Conservation (phyloP, 2,797 vertebrate species). For the Huso huso region DNA sequence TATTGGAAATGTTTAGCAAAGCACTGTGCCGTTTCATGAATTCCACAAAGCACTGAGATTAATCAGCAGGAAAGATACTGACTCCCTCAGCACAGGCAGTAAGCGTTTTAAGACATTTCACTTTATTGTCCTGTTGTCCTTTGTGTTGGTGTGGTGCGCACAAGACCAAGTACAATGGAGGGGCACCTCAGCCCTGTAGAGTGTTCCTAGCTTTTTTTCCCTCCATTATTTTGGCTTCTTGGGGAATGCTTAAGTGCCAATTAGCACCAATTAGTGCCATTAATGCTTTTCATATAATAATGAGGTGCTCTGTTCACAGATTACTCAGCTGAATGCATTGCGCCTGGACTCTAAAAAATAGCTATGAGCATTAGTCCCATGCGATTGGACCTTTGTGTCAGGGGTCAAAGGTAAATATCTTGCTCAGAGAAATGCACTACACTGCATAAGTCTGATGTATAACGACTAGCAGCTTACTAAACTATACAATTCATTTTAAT, state of each 20-base stretch:
- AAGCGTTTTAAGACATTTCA: too few species aligned
- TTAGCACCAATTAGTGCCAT: constrained; percentile 42
- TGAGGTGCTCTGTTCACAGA: constrained; percentile 43
- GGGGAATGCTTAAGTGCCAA: constrained; percentile 40
- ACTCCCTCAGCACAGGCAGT: too few species aligned
- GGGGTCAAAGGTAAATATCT: too few species aligned
- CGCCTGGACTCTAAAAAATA: neutral
- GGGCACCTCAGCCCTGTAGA: neutral
- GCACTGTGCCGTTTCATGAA: neutral
- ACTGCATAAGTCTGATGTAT: too few species aligned
- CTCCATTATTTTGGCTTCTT: constrained; percentile 29
- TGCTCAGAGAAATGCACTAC: too few species aligned
- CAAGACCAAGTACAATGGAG: neutral
- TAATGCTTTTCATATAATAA: constrained; percentile 44
- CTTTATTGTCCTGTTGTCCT: too few species aligned
- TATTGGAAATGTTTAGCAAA: too few species aligned
- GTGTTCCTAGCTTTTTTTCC: neutral
- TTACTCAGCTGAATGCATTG: constrained; percentile 32
- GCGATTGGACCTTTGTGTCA: too few species aligned
- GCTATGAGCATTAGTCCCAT: too few species aligned
- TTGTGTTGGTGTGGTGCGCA: neutral
- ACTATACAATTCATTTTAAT: too few species aligned
- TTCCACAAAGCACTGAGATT: neutral
- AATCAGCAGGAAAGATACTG: neutral
- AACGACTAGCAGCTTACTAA: too few species aligned